Percentiles rank a stretch among this genome's conserved stretches.
Conservation (phyloP, 2,113 vertebrate species). For the Rhombomys opimus region DNA sequence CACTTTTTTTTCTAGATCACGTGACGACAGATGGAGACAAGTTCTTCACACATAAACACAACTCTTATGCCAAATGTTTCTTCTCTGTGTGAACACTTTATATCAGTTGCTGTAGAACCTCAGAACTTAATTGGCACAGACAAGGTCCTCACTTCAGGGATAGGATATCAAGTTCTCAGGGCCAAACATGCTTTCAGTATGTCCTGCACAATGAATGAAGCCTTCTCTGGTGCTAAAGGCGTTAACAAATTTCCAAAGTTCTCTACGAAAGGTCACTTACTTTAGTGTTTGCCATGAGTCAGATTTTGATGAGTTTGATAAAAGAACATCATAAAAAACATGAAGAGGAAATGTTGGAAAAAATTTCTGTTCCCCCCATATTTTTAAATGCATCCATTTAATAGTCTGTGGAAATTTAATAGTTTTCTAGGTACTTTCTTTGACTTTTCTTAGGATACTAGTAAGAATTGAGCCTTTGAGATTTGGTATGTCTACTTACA, state of each 20-base stretch:
- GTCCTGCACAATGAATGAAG: background rate
- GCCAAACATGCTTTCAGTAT: slow-evolving; percentile 20
- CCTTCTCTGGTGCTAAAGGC: background rate
- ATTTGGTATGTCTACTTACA: background rate
- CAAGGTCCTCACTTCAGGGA: slow-evolving; percentile 15
- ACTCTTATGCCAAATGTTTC: background rate
- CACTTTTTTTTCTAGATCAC: slow-evolving; percentile 4
- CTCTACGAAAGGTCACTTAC: slow-evolving; percentile 15
- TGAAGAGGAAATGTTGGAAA: background rate
- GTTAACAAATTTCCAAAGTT: background rate
- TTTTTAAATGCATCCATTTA: slow-evolving; percentile 8
- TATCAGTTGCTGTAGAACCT: slow-evolving; percentile 19
- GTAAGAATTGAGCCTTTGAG: background rate
- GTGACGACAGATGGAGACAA: slow-evolving; percentile 11
- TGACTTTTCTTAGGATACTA: background rate
- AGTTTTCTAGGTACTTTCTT: slow-evolving; percentile 1
- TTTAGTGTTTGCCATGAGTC: slow-evolving; percentile 10
- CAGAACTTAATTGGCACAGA: background rate
- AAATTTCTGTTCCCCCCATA: background rate
- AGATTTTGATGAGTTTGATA: slow-evolving; percentile 31
- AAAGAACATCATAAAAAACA: slow-evolving; percentile 31
- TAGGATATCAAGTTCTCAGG: slow-evolving; percentile 13
- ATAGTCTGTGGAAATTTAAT: background rate
- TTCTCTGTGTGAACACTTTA: background rate
- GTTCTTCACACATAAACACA: slow-evolving; percentile 7